Evolutionary conservation across 2,113 vertebrate species (phyloP).

Genomic region (Saguinus imperator): DNA sequence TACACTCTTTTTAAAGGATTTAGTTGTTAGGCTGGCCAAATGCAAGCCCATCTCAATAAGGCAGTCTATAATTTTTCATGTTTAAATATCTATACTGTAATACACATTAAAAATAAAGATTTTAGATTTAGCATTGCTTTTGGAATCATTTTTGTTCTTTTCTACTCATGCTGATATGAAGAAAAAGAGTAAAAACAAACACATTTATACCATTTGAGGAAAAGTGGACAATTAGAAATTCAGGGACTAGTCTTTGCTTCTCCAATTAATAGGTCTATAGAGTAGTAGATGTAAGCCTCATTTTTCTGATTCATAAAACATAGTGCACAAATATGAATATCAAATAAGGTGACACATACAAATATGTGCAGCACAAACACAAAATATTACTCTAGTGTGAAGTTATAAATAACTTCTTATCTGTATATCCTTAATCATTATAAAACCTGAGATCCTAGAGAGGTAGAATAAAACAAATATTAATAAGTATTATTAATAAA

Average conservation of each 20-base stretch:
- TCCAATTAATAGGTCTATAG: not conserved
- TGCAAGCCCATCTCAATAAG: not conserved
- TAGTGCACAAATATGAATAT: not conserved
- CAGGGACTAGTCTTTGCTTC: not conserved
- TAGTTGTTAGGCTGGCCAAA: not conserved
- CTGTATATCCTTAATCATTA: not conserved
- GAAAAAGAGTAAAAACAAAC: not conserved
- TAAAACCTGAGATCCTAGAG: not conserved
- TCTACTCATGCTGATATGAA: not conserved
- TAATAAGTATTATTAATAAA: conserved; percentile 1
- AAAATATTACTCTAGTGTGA: not conserved
- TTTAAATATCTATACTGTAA: not conserved
- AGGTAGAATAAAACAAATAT: not conserved
- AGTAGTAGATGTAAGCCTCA: not conserved
- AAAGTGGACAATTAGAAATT: not conserved
- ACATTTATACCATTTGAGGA: not conserved
- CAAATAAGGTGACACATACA: not conserved
- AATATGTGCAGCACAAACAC: not conserved
- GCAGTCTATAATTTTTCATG: not conserved
- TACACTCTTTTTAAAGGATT: not conserved
- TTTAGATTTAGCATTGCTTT: not conserved
- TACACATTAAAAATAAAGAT: not conserved
- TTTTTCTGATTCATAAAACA: conserved; percentile 48
- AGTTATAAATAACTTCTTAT: not conserved
- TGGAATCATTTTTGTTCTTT: not conserved